phyloP scores from a whole-genome alignment of 2,113 vertebrate species.

The Labrus mixtus region DNA sequence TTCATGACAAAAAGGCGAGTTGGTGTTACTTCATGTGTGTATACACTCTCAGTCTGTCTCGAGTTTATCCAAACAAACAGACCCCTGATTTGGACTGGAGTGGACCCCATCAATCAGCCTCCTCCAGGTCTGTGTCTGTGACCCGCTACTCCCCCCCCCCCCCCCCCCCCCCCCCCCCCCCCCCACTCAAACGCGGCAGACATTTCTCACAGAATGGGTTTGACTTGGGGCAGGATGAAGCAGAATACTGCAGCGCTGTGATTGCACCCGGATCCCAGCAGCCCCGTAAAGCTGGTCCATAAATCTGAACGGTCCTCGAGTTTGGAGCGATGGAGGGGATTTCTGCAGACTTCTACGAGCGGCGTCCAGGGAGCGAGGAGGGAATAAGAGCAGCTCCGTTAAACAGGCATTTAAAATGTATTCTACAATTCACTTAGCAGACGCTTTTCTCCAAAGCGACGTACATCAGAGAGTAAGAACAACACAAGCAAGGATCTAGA shows the following conservation, averaged over 20 bases:
- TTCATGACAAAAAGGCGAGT: too few species aligned
- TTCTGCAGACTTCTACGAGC: conserved; percentile 1
- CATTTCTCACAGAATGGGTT: not conserved
- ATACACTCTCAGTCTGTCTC: too few species aligned
- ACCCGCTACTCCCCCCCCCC: conserved; percentile 82
- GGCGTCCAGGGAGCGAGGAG: not conserved
- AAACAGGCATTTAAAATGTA: not conserved
- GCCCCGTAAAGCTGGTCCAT: conserved; percentile 44
- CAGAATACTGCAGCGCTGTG: conserved; percentile 16
- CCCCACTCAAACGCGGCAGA: not conserved
- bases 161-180: too few species aligned
- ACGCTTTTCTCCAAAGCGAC: too few species aligned
- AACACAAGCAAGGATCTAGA: too few species aligned
- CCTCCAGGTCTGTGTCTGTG: conserved; percentile 81
- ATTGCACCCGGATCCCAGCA: conserved; percentile 19
- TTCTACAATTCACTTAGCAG: too few species aligned
- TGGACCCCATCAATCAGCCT: too few species aligned
- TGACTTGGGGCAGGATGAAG: conserved; percentile 14
- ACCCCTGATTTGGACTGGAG: not conserved
- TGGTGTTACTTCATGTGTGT: too few species aligned
- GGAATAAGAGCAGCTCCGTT: not conserved
- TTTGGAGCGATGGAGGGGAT: conserved; percentile 9
- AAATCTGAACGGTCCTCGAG: conserved; percentile 23
- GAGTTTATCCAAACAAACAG: conserved; percentile 72
- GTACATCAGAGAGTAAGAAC: too few species aligned